These are phyloP conservation scores for Coronaproctus castanopsis DNA, from an alignment of 2,888 invertebrate genomes.

Conservation along the genomic window DNA sequence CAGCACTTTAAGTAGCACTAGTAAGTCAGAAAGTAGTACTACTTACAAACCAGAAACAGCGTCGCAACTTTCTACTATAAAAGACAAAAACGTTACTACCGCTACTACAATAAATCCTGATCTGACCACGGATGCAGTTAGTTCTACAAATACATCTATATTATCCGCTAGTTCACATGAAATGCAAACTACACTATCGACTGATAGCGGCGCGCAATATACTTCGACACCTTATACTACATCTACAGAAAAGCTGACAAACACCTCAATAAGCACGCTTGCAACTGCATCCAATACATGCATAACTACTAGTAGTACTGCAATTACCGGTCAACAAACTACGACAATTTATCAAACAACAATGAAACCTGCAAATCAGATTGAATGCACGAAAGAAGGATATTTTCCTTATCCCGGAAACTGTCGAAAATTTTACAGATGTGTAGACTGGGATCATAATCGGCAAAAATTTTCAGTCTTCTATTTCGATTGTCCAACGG, in stretches of 20 bases:
- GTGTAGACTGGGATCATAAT: conserved; percentile 41
- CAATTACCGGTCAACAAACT: background rate
- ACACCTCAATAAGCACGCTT: conserved; percentile 16
- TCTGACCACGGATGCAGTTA: background rate
- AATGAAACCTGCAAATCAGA: conserved; percentile 17
- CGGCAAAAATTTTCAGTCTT: conserved; percentile 37
- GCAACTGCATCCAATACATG: conserved; percentile 14
- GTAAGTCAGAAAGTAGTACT: background rate
- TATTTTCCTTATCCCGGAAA: conserved; percentile 45
- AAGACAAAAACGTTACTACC: background rate
- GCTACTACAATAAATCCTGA: background rate
- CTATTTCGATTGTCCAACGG: conserved; percentile 43
- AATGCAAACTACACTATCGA: background rate
- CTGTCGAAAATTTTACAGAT: conserved; percentile 56
- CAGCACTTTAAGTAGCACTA: background rate
- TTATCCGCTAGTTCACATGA: conserved; percentile 6
- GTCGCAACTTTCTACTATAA: background rate
- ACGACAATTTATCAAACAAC: conserved; percentile 5
- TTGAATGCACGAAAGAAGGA: conserved; percentile 40
- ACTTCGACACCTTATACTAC: background rate
- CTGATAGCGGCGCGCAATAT: background rate
- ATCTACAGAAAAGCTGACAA: conserved; percentile 13
- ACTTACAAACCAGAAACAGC: background rate
- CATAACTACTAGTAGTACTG: conserved; percentile 6
- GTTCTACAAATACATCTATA: conserved; percentile 5